A percentile compares a stretch with the other conserved stretches of the same genome.
These are phyloP conservation scores for Dugesia japonica DNA, from an alignment of 2,888 invertebrate genomes.

Conservation along the genomic window DNA sequence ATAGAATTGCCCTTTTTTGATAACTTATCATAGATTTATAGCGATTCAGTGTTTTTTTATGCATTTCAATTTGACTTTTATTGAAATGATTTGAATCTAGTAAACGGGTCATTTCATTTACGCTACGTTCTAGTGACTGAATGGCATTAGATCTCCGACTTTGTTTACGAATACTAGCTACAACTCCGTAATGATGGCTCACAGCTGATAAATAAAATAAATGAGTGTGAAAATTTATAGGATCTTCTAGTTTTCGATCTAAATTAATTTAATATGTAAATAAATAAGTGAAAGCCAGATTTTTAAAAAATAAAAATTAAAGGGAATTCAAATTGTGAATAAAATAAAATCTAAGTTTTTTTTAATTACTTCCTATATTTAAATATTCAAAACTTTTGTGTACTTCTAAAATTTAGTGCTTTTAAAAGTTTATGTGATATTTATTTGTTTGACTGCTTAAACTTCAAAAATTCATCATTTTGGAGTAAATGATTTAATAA, in stretches of 20 bases:
- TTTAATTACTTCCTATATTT: too few species aligned
- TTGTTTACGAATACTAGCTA: conserved; percentile 13
- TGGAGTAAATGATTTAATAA: too few species aligned
- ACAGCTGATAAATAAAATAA: neutral
- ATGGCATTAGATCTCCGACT: neutral
- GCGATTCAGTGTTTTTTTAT: neutral
- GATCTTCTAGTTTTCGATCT: neutral
- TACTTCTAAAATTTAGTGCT: too few species aligned
- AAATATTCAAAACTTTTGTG: too few species aligned
- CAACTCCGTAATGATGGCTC: neutral
- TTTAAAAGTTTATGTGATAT: too few species aligned
- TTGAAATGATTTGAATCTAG: neutral
- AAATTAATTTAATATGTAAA: neutral
- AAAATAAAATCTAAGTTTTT: too few species aligned
- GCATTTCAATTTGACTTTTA: neutral
- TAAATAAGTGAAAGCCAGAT: too few species aligned
- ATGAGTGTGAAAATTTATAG: neutral
- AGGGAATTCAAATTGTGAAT: too few species aligned
- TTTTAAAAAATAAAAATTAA: too few species aligned
- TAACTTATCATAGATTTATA: conserved; percentile 11
- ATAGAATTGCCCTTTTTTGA: neutral
- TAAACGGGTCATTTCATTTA: neutral
- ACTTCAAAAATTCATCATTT: too few species aligned
- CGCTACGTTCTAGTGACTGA: neutral
- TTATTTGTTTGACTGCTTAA: too few species aligned